Base-by-base conservation (phyloP, 2,888 invertebrate species). In the Heliconius hortense region DNA sequence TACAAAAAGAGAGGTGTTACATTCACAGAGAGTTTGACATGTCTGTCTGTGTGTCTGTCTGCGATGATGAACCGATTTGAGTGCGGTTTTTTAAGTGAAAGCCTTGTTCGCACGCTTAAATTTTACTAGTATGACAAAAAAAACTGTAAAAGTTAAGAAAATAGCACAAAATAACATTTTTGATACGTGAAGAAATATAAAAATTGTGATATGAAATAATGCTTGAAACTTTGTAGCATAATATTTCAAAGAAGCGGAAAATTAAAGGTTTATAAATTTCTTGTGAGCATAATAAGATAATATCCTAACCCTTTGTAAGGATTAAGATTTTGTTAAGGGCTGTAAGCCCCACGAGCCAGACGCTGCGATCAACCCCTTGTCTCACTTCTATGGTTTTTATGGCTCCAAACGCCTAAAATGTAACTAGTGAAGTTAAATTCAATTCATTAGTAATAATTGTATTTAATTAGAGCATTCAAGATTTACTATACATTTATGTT, bases 241-340 rank as follows among this genome's bases (percentile, higher is more conserved):
- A 78, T 76, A 89, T 88, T 89, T 89, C 86, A 86, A 86, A 86
- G 87, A 88, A 85, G 83, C 85, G 80, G 71, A 74, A 62, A 88
- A 89, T 91, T 90, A 91, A 90, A 86, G 91, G 90, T 89, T 90
- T 90, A 92, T 71, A 63, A 69, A 71, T 87, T 92, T 91, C 93
- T 93, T 92, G 90, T 84, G 87, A 87, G 88, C 87, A 87, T 92
- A 92, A 92, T 92, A 93, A 93, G 93, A 93, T 93, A 92, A 93
- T 93, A 90, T 90, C 89, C 87, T 93, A 93, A 93, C 93, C 93
- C 93, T 94, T 93, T 93, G 93, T 89, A 86, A 89, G 91, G 93
- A 94, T 93, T 93, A 93, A 93, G 93, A 93, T 93, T 93, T 92
- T 92, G 93, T 93, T 93, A 92, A 93, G 93, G 93, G 92, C 87